Base-by-base conservation (phyloP, 2,113 vertebrate species). In the Engystomops pustulosus region DNA sequence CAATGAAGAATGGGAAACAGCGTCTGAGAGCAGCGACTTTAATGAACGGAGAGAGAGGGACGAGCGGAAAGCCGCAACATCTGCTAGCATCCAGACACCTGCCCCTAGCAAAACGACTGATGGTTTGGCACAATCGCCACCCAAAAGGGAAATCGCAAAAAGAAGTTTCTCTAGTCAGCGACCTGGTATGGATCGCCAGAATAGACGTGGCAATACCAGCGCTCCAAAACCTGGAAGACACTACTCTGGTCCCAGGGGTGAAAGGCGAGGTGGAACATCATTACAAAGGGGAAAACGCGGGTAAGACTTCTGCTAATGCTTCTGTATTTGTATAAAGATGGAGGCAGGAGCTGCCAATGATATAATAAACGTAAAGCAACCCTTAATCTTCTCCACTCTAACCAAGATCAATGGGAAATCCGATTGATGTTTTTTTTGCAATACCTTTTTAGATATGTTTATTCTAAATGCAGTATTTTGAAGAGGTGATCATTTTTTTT, bases 1-100 rank as follows among this genome's bases (percentile, higher is more conserved):
- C 68, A 99, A 99, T 7, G 98, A 99, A 86, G 98, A 99, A 80
- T 99, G 98, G 98, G 98, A 99, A 89, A 99, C 98, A 0, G 98
- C 98, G 32, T 99, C 98, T 0, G 98, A 99, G 91, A 99, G 98
- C 88, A 99, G 98, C 0, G 98, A 99, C 90, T 99, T 99, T 91
- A 99, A 98, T 30, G 98, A 99, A 87, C 93, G 98, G 65, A 90
- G 98, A 51, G 98, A 99, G 80, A 95, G 98, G 70, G 98, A 98
- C 84, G 98, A 98, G 86, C 95, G 95, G 86, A 97, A 96, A 88
- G 93, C 93, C 1, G 93, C 94, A 70, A 89, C 92, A 82, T 92
- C 89, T 2, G 87, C 92, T n/a, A 93, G 93, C 8, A 81, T 91
- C 27, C 90, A 86, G 23, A 87, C 90, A 30, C 97, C 96, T 60